Evolutionary conservation across 2,797 vertebrate genomes (phyloP), one percentile per base, ranked within the genome.

Genomic region (Avahi laniger): DNA sequence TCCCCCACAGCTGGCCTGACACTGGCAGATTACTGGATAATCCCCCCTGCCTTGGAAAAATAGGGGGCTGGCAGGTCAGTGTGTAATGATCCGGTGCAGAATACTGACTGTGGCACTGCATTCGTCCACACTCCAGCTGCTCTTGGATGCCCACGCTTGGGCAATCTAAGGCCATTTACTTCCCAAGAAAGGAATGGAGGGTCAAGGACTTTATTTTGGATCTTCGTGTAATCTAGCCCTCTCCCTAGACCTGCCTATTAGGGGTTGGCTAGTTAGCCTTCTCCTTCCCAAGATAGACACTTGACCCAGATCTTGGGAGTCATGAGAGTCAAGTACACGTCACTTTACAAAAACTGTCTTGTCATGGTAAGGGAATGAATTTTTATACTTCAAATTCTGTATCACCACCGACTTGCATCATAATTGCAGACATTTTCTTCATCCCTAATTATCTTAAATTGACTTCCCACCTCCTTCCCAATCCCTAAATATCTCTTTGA

Each of bases 371-470:
- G 24, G 63, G 63, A 81, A 79, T 52, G 65, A 57, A 54, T 73
- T 95, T 87, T 84, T 50, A 54, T 84, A 65, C 79, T 65, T 79
- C n/a, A 89, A 50, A 70, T 70, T 96, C 80, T 69, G 22, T 97
- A 9, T 94, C 69, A 61, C 33, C 72, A 54, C 50, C 52, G 67
- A 72, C 67, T 84, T 35, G 30, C 48, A 69, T 88, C n/a, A 73
- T 90, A 35, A 85, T 84, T 83, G 91, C 59, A 93, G 86, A 75
- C 52, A 38, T 92, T 54, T 41, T 84, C 30, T 87, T 84, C 50
- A 80, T 83, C 70, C 30, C 41, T 61, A 26, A 57, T 80, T 94
- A 65, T 43, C 91, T 87, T 89, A 94, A 78, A 26, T 67, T 91
- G 57, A 65, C 30, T 50, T 82, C 48, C 72, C n/a, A 69, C 13